These are phyloP conservation scores for Cerastis rubricosa DNA, from an alignment of 2,888 invertebrate genomes.

Conservation along the genomic window DNA sequence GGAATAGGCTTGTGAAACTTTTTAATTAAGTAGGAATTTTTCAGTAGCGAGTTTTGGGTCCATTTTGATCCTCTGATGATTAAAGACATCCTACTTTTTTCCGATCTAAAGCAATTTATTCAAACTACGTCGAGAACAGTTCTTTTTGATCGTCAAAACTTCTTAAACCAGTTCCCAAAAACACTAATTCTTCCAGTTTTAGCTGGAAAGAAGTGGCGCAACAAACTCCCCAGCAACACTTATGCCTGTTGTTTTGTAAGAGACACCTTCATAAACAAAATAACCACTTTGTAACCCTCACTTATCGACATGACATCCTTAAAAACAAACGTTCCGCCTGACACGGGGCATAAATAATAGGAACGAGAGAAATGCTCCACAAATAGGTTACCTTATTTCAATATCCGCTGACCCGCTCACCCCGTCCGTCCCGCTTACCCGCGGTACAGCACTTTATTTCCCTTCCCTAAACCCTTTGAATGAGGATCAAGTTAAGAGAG, in stretches of 20 bases:
- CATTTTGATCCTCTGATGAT: not conserved
- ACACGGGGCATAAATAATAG: conserved; percentile 70
- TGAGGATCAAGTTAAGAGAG: conserved; percentile 45
- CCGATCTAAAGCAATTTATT: not conserved
- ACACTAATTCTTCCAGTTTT: not conserved
- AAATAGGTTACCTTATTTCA: conserved; percentile 79
- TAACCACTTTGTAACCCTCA: not conserved
- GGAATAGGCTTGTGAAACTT: not conserved
- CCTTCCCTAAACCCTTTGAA: conserved; percentile 70
- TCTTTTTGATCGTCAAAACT: not conserved
- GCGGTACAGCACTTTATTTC: conserved; percentile 76
- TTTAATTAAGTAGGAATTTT: not conserved
- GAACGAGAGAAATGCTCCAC: conserved; percentile 60
- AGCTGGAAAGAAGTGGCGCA: not conserved
- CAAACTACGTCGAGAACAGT: not conserved
- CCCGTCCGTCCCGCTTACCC: conserved; percentile 35
- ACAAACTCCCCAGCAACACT: not conserved
- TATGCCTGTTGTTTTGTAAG: not conserved
- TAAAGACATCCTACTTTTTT: not conserved
- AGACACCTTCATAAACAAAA: not conserved
- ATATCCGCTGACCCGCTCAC: conserved; percentile 79
- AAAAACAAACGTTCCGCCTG: conserved; percentile 41
- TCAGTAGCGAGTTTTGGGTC: too few species aligned
- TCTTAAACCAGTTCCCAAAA: not conserved
- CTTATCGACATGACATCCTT: conserved; percentile 3